Conservation (phyloP, 2,113 vertebrate genomes). For the Etia nguti region DNA sequence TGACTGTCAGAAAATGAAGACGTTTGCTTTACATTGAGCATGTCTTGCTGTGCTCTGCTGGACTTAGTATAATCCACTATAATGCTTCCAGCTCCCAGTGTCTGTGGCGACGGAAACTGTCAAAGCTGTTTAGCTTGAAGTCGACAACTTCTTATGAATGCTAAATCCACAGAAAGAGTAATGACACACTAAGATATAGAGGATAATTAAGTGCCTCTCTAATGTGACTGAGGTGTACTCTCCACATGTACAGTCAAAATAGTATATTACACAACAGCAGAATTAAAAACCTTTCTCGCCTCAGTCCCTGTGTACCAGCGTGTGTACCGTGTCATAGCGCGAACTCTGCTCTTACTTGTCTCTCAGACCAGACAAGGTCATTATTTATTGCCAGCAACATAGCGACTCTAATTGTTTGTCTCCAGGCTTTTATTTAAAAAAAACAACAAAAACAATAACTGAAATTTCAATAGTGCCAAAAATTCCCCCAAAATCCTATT, state of each 20-base stretch:
- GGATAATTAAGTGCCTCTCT: neutral
- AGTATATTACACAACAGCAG: neutral
- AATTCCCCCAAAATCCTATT: rapidly evolving
- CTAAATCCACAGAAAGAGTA: neutral
- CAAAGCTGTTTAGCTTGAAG: slow-evolving; percentile 12
- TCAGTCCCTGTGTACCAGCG: neutral
- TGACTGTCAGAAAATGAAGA: slow-evolving; percentile 16
- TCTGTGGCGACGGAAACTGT: slow-evolving; percentile 2
- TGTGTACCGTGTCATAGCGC: neutral
- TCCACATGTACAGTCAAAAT: neutral
- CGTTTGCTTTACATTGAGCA: neutral
- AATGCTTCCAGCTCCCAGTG: slow-evolving; percentile 8
- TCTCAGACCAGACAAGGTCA: slow-evolving; percentile 3
- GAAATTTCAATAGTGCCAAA: neutral
- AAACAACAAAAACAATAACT: rapidly evolving
- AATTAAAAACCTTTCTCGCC: neutral
- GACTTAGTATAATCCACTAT: slow-evolving; percentile 33
- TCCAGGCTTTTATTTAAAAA: neutral
- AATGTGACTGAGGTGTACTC: neutral
- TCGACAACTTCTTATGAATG: neutral
- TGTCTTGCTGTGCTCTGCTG: slow-evolving; percentile 11
- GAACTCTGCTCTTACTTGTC: neutral
- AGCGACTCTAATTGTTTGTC: neutral
- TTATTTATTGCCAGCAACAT: neutral
- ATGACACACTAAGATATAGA: neutral